A percentile compares a stretch with the other conserved stretches of the same genome.
Evolutionary conservation across 2,888 invertebrate genomes (phyloP).

Genomic region (Pristionchus fissidentatus): DNA sequence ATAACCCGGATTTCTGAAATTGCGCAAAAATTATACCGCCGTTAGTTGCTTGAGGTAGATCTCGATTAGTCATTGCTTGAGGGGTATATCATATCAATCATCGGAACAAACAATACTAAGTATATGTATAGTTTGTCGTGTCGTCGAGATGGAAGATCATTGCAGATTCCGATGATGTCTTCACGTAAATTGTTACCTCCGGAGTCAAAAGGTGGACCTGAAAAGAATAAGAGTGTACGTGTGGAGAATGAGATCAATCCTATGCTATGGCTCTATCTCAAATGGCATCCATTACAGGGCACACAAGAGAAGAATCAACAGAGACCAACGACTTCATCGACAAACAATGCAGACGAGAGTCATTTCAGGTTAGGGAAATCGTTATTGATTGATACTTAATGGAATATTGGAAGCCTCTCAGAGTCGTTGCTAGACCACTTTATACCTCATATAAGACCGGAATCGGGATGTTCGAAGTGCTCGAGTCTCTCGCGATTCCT

Average conservation of each 20-base stretch:
- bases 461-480: no score
- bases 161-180: not conserved
- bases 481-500: no score
- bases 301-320: not conserved
- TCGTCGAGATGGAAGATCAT: no score
- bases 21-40: no score
- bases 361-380: conserved; percentile 6
- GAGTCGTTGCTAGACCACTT: no score
- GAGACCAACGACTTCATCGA: not conserved
- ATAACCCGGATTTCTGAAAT: no score
- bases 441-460: no score
- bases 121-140: no score
- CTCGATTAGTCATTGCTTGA: no score
- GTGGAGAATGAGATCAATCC: not conserved
- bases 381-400: not conserved
- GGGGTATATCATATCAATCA: not conserved
- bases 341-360: not conserved
- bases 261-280: no score
- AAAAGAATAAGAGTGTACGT: conserved; percentile 26
- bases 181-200: not conserved
- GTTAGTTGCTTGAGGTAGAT: no score
- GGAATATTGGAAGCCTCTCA: not conserved
- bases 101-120: not conserved
- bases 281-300: not conserved
- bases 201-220: not conserved